Evolutionary conservation across 2,113 vertebrate species (phyloP).

Genomic region (Microcebus jonahi): DNA sequence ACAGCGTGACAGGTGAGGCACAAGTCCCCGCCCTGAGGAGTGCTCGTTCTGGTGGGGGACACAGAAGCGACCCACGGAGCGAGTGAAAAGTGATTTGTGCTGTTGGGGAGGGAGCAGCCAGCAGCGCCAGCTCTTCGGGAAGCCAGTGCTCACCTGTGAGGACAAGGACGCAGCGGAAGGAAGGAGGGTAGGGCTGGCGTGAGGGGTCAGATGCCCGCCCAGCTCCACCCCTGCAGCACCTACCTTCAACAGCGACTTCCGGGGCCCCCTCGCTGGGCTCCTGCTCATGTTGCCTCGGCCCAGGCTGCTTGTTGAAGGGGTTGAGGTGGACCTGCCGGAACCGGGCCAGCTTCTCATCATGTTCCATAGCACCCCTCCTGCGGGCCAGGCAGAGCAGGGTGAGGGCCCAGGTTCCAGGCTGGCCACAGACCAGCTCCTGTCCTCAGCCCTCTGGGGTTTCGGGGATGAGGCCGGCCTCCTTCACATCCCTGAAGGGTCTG

Average conservation of each 20-base stretch:
- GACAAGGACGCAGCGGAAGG: neutral
- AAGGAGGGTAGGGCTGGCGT: accelerated
- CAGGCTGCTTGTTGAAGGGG: constrained; percentile 91
- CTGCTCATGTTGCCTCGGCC: constrained; percentile 80
- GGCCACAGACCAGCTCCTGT: accelerated
- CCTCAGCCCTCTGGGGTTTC: neutral
- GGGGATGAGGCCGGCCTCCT: neutral
- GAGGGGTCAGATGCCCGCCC: accelerated
- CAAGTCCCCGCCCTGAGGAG: neutral
- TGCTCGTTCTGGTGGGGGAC: neutral
- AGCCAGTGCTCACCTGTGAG: neutral
- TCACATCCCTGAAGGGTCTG: too few relatives aligned
- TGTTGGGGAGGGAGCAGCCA: neutral
- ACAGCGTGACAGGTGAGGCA: neutral
- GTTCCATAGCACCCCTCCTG: constrained; percentile 91
- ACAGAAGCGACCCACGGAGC: neutral
- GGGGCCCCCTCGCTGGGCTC: constrained; percentile 75
- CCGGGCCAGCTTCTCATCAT: constrained; percentile 93
- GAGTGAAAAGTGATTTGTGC: neutral
- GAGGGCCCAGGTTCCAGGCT: neutral
- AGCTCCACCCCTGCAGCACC: neutral
- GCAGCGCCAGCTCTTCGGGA: accelerated
- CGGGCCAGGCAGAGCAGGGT: neutral
- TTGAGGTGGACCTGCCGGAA: constrained; percentile 97
- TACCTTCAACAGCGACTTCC: constrained; percentile 85